phyloP scores from a whole-genome alignment of 92 coral and sea anemone genomes.

The Montipora capitata region DNA sequence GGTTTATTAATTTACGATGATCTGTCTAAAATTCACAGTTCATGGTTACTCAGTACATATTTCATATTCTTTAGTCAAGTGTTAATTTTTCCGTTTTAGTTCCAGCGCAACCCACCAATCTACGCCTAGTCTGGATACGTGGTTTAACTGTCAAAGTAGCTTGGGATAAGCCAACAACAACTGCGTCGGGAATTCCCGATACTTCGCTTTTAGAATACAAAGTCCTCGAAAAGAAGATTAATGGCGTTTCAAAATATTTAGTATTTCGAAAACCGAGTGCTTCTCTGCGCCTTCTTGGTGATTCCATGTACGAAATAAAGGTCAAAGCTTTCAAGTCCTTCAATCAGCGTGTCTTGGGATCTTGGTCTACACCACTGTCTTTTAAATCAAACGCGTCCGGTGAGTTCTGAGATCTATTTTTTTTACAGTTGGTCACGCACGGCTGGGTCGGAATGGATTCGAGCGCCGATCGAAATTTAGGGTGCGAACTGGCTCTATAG shows the following conservation, averaged over 20 bases:
- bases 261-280: not conserved
- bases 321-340: conserved; percentile 10
- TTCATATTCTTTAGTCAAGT: not conserved
- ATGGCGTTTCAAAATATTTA: not conserved
- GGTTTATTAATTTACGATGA: too few relatives aligned
- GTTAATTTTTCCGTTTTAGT: not conserved
- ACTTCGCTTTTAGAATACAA: conserved; percentile 1
- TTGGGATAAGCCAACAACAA: conserved; percentile 13
- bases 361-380: conserved; percentile 23
- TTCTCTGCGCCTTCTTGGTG: not conserved
- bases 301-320: conserved; percentile 8
- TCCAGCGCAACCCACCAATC: conserved; percentile 37
- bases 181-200: conserved; percentile 13
- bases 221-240: not conserved
- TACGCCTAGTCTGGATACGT: not conserved
- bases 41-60: too few relatives aligned
- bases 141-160: not conserved
- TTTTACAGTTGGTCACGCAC: too few relatives aligned
- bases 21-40: too few relatives aligned
- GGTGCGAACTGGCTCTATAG: too few relatives aligned
- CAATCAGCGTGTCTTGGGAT: not conserved
- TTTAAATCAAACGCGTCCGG: conserved; percentile 18
- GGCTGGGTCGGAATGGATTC: too few relatives aligned
- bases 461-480: too few relatives aligned
- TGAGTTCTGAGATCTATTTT: not conserved